Base-by-base conservation (phyloP, 2,113 vertebrate genomes). In the Pterocles gutturalis region DNA sequence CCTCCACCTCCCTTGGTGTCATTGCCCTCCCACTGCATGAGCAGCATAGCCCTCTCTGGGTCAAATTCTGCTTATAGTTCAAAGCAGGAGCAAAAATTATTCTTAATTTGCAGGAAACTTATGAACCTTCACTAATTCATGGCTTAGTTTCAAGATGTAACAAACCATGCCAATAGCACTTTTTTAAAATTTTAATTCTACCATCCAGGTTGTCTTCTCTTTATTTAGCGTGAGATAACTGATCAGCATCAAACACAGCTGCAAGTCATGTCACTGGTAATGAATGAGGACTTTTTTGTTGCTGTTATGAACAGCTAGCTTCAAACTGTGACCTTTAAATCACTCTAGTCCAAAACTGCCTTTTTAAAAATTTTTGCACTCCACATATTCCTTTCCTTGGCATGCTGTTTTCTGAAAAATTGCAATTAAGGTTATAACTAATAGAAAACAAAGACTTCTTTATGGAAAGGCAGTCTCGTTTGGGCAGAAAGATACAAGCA, bases 321-420 rank as follows among this genome's bases (percentile, higher is more conserved):
- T 95, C 89, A 84, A 91, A 93, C 34, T 34, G 14, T 64, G 64
- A 81, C 51, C 72, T 94, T 97, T 90, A 93, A 84, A 75, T 73
- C 33, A 70, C n/a, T 38, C 72, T 90, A 75, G 24, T 75, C 24
- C 83, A 83, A 95, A 93, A 34, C 20, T 53, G 49, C 18, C 14
- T 69, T 58, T 43, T 66, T 17, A 48, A 36, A 38, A 17, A 53
- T 71, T 95, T 95, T 96, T 90, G 53, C 45, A 80, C 19, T 81
- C 79, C 41, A 64, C 72, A 61, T 64, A 48, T 94, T 89, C 60
- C 29, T 88, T 83, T 81, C 9, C n/a, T 55, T 78, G 61, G 75
- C 48, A 71, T 87, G 62, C 41, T 57, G 53, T 60, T 36, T 89
- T 72, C 60, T 5, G 9, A 86, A 91, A 92, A 70, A 22, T 4